Evolutionary conservation across 2,113 vertebrate genomes (phyloP), one percentile per base, ranked within the genome.

Genomic region (Nestor notabilis): DNA sequence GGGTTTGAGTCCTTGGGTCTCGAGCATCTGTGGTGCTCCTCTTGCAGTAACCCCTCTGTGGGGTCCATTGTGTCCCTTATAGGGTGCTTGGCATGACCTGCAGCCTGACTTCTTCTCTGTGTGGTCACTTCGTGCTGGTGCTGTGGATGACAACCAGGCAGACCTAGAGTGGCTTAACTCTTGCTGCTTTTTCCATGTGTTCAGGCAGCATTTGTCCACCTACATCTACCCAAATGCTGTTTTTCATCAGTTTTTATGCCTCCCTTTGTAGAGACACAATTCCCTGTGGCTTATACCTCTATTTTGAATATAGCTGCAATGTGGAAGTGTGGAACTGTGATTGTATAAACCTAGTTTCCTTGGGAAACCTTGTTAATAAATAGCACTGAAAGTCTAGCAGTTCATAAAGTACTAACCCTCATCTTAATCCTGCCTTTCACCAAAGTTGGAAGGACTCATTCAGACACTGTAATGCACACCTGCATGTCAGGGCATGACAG

Each of bases 401-500:
- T 25, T 49, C 83, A 37, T 27, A 69, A 90, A 77, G 13, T 1
- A 23, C 31, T 72, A 87, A 17, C 2, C 13, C 20, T 3, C 3
- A 2, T 17, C 70, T 70, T 5, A 77, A 23, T 85, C 31, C 46
- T 87, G 66, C 60, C 23, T 72, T 82, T 78, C n/a, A 4, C 69
- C 13, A 1, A 41, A 17, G 12, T 9, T 85, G 43, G 55, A 71
- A 56, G 46, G 50, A 19, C 25, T 60, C n/a, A 37, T 33, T 78
- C 79, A 72, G 47, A 7, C 1, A 3, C 27, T 37, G 66, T 23
- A 41, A 12, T 7, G 46, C 44, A 46, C 39, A 12, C 8, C 29
- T 3, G 2, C 70, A 0, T n/a, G 93, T 39, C 5, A 10, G 66
- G 93, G 66, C 89, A 92, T 0, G 29, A 35, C 0, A 1, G 14